Conservation (phyloP, 1,140 invertebrate species). For the Oryctes rhinoceros region DNA sequence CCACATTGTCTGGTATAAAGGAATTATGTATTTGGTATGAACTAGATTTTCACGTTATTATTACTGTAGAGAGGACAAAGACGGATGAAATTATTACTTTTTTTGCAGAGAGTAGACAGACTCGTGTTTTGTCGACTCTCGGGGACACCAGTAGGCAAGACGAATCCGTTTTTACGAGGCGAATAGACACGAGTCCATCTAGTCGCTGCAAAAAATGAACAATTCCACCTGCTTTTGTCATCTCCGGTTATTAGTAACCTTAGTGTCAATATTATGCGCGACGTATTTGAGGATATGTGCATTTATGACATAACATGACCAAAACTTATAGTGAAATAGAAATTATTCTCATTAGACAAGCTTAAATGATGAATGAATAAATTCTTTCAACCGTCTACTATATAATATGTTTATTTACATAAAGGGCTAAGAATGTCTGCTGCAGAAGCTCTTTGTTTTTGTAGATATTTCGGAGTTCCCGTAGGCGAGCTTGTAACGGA, state of each 20-base stretch:
- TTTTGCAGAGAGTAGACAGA: too few species aligned
- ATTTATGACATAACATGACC: conserved; percentile 41
- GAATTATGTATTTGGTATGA: conserved; percentile 46
- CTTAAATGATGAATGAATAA: conserved; percentile 40
- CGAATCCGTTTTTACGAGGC: too few species aligned
- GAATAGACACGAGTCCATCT: too few species aligned
- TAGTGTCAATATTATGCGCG: conserved; percentile 48
- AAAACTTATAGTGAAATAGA: conserved; percentile 19
- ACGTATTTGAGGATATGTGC: conserved; percentile 48
- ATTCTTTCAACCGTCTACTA: conserved; percentile 25
- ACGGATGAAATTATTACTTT: too few species aligned
- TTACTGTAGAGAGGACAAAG: too few species aligned
- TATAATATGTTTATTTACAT: neutral
- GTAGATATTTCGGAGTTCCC: conserved; percentile 50
- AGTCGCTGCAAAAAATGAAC: too few species aligned
- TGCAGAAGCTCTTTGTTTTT: conserved; percentile 52
- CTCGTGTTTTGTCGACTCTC: too few species aligned
- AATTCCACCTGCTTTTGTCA: too few species aligned
- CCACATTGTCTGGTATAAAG: conserved; percentile 43
- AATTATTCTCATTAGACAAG: conserved; percentile 34
- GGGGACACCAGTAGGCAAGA: too few species aligned
- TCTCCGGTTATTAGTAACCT: too few species aligned
- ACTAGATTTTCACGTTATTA: conserved; percentile 45
- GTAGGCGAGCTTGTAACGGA: conserved; percentile 51
- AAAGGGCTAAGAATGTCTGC: conserved; percentile 47